Percentiles rank a stretch among this genome's conserved stretches.
Conservation (phyloP, 2,888 invertebrate species). For the Melipona bicolor region DNA sequence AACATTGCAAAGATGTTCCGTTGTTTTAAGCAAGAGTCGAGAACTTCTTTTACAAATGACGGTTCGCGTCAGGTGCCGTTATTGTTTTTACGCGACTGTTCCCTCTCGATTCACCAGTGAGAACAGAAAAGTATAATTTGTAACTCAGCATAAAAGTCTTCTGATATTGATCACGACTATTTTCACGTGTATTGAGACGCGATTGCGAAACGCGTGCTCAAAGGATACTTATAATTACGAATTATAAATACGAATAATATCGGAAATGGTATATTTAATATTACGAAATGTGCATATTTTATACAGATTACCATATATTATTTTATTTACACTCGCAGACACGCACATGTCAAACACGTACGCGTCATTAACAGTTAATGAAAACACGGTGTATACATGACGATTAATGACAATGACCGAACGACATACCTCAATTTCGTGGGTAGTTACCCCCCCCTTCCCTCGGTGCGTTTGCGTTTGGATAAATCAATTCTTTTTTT, state of each 20-base stretch:
- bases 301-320: constrained; percentile 53
- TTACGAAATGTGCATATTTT: constrained; percentile 70
- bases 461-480: constrained; percentile 69
- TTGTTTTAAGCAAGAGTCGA: constrained; percentile 57
- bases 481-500: constrained; percentile 14
- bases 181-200: constrained; percentile 48
- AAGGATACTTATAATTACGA: constrained; percentile 77
- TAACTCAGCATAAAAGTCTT: constrained; percentile 58
- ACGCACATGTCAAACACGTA: constrained; percentile 38
- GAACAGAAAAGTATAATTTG: constrained; percentile 33
- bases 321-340: constrained; percentile 59
- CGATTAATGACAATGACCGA: constrained; percentile 73
- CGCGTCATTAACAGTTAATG: constrained; percentile 65
- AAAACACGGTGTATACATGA: constrained; percentile 64
- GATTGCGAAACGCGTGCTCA: constrained; percentile 67
- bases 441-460: constrained; percentile 74
- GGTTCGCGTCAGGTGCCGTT: constrained; percentile 33
- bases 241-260: constrained; percentile 63
- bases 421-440: constrained; percentile 81
- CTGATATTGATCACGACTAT: constrained; percentile 66
- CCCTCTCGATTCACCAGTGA: constrained; percentile 61
- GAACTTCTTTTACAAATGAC: constrained; percentile 39
- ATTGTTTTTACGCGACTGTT: constrained; percentile 44
- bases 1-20: constrained; percentile 25
- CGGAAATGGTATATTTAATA: constrained; percentile 77